phyloP scores from a whole-genome alignment of 1,140 invertebrate species.

The Stratiolaelaps scimitus region DNA sequence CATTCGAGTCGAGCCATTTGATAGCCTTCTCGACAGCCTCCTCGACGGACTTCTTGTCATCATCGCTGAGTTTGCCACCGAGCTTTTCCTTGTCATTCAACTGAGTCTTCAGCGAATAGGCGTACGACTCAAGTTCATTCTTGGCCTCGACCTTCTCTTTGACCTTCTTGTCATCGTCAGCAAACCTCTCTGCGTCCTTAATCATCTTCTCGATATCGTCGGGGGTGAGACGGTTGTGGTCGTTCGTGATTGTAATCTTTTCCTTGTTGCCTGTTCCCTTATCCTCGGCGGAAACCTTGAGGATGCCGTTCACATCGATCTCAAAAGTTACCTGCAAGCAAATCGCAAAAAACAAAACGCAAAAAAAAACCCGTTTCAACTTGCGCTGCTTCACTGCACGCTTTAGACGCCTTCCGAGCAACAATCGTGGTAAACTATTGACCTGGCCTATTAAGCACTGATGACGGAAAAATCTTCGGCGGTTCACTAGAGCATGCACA shows the following conservation, averaged over 20 bases:
- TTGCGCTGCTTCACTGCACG: no score
- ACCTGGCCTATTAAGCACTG: no score
- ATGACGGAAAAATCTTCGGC: no score
- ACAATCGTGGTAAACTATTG: background rate
- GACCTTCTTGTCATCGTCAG: slow-evolving; percentile 93
- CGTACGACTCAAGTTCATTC: slow-evolving; percentile 78
- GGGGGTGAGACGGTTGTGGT: slow-evolving; percentile 87
- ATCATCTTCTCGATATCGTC: slow-evolving; percentile 99
- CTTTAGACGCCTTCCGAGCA: no score
- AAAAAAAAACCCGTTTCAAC: slow-evolving; percentile 30
- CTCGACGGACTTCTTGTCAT: slow-evolving; percentile 91
- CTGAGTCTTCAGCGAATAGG: slow-evolving; percentile 96
- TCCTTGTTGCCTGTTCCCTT: slow-evolving; percentile 97
- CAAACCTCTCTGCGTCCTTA: slow-evolving; percentile 94
- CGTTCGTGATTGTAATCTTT: slow-evolving; percentile 97
- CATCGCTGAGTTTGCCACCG: slow-evolving; percentile 73
- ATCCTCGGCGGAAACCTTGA: slow-evolving; percentile 87
- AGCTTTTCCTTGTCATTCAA: slow-evolving; percentile 94
- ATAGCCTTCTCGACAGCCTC: slow-evolving; percentile 87
- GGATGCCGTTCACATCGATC: slow-evolving; percentile 96
- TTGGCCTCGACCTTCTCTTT: slow-evolving; percentile 93
- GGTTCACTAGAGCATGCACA: no score
- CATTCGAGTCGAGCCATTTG: slow-evolving; percentile 94
- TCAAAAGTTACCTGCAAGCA: slow-evolving; percentile 92
- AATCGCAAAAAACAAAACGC: slow-evolving; percentile 35